Evolutionary conservation across 2,888 invertebrate species (phyloP).

Genomic region (Synergus umbraculus): DNA sequence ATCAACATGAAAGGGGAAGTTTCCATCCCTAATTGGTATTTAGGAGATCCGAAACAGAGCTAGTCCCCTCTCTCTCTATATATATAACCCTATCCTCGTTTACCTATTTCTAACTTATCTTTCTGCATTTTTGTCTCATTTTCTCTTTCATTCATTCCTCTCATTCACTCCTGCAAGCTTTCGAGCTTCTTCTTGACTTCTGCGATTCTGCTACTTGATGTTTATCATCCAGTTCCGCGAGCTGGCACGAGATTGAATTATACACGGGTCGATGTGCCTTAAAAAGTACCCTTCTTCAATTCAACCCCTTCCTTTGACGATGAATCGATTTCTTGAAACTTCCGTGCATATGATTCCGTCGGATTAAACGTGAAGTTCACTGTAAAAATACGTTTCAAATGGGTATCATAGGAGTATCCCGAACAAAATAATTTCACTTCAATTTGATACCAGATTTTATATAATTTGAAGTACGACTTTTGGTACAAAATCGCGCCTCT

Average conservation of each 20-base stretch:
- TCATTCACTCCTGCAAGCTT: conserved; percentile 35
- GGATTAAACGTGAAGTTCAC: not conserved
- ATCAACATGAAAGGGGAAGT: conserved; percentile 76
- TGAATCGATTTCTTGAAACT: conserved; percentile 52
- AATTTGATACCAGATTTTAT: too few relatives aligned
- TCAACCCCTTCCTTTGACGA: conserved; percentile 50
- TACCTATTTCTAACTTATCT: conserved; percentile 1
- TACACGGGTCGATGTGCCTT: conserved; percentile 64
- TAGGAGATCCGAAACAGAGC: conserved; percentile 75
- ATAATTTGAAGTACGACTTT: too few relatives aligned
- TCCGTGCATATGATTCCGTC: not conserved
- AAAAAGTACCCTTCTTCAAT: conserved; percentile 56
- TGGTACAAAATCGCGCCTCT: too few relatives aligned
- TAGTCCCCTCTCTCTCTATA: conserved; percentile 52
- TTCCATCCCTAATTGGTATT: conserved; percentile 76
- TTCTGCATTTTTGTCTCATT: conserved; percentile 12
- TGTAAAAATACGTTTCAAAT: too few relatives aligned
- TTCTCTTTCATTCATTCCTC: conserved; percentile 13
- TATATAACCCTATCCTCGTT: not conserved
- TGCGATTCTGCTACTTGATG: conserved; percentile 64
- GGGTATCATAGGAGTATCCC: too few relatives aligned
- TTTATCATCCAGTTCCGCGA: conserved; percentile 70
- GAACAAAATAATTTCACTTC: too few relatives aligned
- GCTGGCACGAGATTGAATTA: conserved; percentile 67
- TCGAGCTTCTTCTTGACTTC: conserved; percentile 58